Evolutionary conservation across 2,797 vertebrate species (phyloP).

Genomic region (Mastacembelus armatus): DNA sequence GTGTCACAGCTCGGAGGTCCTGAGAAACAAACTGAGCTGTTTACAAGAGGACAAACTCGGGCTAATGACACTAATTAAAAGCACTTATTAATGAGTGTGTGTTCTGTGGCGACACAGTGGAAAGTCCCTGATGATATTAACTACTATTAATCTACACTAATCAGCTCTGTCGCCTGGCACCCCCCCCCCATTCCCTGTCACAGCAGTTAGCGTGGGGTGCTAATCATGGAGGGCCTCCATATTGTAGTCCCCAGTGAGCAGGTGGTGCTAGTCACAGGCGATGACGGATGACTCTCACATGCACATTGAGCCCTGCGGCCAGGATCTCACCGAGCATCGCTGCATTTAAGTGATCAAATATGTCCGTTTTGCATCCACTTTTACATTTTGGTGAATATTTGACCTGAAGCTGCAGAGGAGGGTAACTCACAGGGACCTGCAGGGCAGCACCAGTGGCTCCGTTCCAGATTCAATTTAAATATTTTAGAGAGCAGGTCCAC

Average conservation of each 20-base stretch:
- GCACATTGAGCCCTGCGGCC: constrained; percentile 23
- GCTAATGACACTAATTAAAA: constrained; percentile 80
- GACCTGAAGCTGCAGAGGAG: constrained; percentile 37
- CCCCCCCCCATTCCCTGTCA: constrained; percentile 38
- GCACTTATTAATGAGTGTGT: constrained; percentile 74
- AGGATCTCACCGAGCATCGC: background rate
- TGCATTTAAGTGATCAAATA: constrained; percentile 47
- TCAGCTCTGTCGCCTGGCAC: constrained; percentile 61
- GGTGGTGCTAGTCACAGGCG: constrained; percentile 58
- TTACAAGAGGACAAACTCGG: constrained; percentile 77
- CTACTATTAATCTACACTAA: constrained; percentile 79
- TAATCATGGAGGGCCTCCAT: constrained; percentile 57
- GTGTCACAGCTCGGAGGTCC: constrained; percentile 39
- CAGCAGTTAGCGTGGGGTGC: constrained; percentile 56
- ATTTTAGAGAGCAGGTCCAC: constrained; percentile 53
- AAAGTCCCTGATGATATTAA: constrained; percentile 69
- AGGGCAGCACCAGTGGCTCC: constrained; percentile 64
- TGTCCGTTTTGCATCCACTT: constrained; percentile 42
- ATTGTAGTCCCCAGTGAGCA: constrained; percentile 54
- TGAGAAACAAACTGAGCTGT: constrained; percentile 62
- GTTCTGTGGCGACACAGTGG: constrained; percentile 57
- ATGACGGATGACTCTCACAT: constrained; percentile 53
- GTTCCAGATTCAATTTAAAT: constrained; percentile 71
- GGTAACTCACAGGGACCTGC: constrained; percentile 24
- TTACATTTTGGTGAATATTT: constrained; percentile 24